phyloP scores from a whole-genome alignment of 92 coral and sea anemone genomes.

The Nematostella vectensis region DNA sequence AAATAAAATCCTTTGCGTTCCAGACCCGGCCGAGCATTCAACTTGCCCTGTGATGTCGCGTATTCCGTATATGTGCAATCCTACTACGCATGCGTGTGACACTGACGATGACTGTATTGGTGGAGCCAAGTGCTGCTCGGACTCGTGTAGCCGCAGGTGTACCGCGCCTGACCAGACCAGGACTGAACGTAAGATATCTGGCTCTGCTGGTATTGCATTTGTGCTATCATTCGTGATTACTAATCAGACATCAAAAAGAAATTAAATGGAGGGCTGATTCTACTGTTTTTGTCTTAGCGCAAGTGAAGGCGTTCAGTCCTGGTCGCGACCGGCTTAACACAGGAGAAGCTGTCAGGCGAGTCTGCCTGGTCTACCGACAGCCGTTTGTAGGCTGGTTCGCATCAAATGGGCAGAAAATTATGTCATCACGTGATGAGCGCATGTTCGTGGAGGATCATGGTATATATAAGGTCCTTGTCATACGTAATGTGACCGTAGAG shows the following conservation, averaged over 20 bases:
- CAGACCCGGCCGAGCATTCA: too few species aligned
- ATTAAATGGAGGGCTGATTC: too few species aligned
- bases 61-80: too few species aligned
- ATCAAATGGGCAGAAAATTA: slow-evolving; percentile 12
- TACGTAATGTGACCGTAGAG: slow-evolving; percentile 17
- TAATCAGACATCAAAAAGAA: too few species aligned
- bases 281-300: too few species aligned
- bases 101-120: slow-evolving; percentile 47
- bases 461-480: slow-evolving; percentile 5
- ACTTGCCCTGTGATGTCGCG: too few species aligned
- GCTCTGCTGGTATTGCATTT: too few species aligned
- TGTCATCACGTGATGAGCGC: slow-evolving; percentile 5
- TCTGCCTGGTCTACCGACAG: slow-evolving; percentile 5
- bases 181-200: too few species aligned
- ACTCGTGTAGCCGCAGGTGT: slow-evolving; percentile 36
- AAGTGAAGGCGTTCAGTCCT: too few species aligned
- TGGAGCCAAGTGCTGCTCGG: slow-evolving; percentile 51
- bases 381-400: slow-evolving; percentile 23
- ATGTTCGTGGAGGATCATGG: not conserved
- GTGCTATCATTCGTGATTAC: too few species aligned
- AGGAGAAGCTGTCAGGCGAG: not conserved
- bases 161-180: slow-evolving; percentile 2
- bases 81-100: slow-evolving; percentile 37
- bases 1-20: too few species aligned
- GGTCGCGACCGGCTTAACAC: too few species aligned